Conservation (phyloP, 2,797 vertebrate species). For the Perdix hodgsoniae region DNA sequence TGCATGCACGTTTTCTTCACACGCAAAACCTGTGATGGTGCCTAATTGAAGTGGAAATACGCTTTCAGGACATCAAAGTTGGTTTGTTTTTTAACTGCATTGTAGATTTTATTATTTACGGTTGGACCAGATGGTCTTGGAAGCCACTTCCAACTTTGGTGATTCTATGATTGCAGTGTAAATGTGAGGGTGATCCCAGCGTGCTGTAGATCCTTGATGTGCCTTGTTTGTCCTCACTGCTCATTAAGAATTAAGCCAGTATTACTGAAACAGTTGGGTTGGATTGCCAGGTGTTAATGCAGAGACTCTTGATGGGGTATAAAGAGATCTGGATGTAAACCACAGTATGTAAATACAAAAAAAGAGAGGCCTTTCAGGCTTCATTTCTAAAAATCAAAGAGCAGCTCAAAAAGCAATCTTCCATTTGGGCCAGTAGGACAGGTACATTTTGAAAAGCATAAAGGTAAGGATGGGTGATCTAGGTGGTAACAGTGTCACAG, state of each 20-base stretch:
- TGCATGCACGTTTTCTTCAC: background rate
- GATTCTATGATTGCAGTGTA: background rate
- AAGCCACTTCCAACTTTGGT: too few relatives aligned
- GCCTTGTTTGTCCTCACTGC: fast-evolving
- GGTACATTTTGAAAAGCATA: background rate
- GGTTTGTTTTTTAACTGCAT: background rate
- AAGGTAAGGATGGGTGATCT: background rate
- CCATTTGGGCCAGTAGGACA: background rate
- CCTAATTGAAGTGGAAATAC: background rate
- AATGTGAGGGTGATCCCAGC: background rate
- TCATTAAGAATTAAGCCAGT: background rate
- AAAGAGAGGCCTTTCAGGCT: background rate
- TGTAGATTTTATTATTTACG: background rate
- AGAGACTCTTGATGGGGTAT: background rate
- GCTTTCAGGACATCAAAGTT: background rate
- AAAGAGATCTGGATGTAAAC: background rate
- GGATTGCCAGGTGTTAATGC: background rate
- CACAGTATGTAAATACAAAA: background rate
- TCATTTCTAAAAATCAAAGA: background rate
- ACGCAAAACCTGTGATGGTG: background rate
- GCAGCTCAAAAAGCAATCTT: background rate
- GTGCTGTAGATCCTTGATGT: background rate
- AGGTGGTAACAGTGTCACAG: background rate
- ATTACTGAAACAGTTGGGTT: background rate
- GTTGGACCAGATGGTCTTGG: too few relatives aligned